Percentiles rank a stretch among this genome's conserved stretches.
Evolutionary conservation across 2,113 vertebrate species (phyloP).

Genomic region (Notechis scutatus): DNA sequence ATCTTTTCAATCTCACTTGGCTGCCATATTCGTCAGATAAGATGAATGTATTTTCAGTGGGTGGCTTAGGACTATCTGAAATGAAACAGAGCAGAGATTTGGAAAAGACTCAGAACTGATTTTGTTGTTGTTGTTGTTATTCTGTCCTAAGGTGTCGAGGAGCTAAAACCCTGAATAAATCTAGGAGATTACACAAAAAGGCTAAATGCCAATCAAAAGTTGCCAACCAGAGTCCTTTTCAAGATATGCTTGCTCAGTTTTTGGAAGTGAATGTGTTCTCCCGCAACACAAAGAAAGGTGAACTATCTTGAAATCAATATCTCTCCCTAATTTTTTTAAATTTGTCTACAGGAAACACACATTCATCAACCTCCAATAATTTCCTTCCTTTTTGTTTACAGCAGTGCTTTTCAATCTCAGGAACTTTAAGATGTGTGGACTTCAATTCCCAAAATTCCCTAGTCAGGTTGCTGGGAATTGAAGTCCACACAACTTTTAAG

Average conservation of each 20-base stretch:
- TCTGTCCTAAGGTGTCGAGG: constrained; percentile 28
- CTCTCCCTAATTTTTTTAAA: constrained; percentile 30
- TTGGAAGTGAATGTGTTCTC: not conserved
- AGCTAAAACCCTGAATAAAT: constrained; percentile 44
- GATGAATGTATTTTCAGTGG: constrained; percentile 74
- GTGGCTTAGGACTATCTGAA: constrained; percentile 85
- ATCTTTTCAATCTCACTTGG: constrained; percentile 78
- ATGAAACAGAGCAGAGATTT: constrained; percentile 58
- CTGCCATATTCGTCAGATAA: constrained; percentile 80
- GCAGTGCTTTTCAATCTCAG: not conserved
- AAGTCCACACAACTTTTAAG: not conserved
- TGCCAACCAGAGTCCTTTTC: not conserved
- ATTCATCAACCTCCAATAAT: constrained; percentile 8
- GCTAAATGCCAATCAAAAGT: constrained; percentile 45
- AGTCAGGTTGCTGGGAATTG: not conserved
- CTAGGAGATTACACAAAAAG: constrained; percentile 32
- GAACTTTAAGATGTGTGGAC: not conserved
- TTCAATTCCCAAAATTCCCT: not conserved
- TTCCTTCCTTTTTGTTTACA: constrained; percentile 6
- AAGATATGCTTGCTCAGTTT: not conserved
- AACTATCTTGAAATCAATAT: constrained; percentile 43
- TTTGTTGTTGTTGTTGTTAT: not conserved
- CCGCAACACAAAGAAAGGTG: constrained; percentile 33
- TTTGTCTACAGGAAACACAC: not conserved
- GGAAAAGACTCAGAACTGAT: constrained; percentile 57